These are phyloP conservation scores for Leptinotarsa peninsularis DNA, from an alignment of 2,888 invertebrate species.

Conservation along the genomic window DNA sequence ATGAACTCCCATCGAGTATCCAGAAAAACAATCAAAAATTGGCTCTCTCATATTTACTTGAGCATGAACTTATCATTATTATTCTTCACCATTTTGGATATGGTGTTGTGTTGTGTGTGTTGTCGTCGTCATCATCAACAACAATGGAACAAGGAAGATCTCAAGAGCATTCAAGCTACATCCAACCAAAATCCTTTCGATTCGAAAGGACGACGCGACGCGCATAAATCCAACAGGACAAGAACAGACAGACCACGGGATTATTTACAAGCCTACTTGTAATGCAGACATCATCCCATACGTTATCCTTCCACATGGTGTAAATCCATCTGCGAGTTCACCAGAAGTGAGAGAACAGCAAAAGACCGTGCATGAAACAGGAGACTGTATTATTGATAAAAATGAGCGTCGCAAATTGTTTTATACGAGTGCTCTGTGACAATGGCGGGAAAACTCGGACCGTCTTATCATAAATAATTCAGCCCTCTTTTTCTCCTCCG, in stretches of 20 bases:
- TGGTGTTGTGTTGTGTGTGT: no score
- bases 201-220: neutral
- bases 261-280: conserved; percentile 53
- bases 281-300: conserved; percentile 54
- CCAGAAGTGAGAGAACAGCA: conserved; percentile 33
- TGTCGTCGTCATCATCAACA: neutral
- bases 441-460: conserved; percentile 51
- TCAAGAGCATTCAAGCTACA: neutral
- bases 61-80: no score
- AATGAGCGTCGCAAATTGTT: conserved; percentile 65
- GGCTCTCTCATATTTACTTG: no score
- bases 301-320: conserved; percentile 39
- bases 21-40: no score
- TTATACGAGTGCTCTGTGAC: conserved; percentile 63
- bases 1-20: no score
- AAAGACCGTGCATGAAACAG: conserved; percentile 51
- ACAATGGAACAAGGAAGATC: neutral
- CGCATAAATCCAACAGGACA: conserved; percentile 20
- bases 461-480: conserved; percentile 63
- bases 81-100: no score
- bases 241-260: conserved; percentile 37
- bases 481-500: conserved; percentile 47
- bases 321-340: conserved; percentile 48
- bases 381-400: conserved; percentile 65
- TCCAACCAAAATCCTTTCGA: neutral